Base-by-base conservation (phyloP, 2,888 invertebrate genomes). In the Byasa hedistus region DNA sequence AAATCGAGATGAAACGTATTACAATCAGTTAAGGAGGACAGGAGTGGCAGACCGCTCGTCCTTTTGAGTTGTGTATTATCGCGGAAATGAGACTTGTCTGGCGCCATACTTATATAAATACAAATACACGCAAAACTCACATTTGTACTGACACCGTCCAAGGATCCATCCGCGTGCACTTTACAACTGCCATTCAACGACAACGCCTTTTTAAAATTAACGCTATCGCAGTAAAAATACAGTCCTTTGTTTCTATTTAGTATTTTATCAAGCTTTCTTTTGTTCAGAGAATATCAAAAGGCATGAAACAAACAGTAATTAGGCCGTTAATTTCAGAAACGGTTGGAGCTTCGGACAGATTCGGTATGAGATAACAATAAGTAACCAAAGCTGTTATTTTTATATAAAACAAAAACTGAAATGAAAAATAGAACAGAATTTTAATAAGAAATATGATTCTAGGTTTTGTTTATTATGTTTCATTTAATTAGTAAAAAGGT, bases 51-150 rank as follows among this genome's bases (percentile, higher is more conserved):
- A 12, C 12, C 17, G 52, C 44, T 62, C 52, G 61, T 66, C 66
- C 66, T 66, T 62, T 61, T 61, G 61, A 32, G 65, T 65, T 57
- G 36, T 27, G 27, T 54, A 66, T 61, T 66, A 66, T 66, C 62
- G 52, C 66, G 66, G 66, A 66, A 66, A 62, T 57, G 54, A 36
- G 66, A 36, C 61, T 21, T 17, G 36, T 15, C 55, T 52, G 66
- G 66, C 66, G 66, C 66, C 62, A 62, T 19, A 57, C 48, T 51
- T 61, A 61, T 27, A 61, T 52, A 65, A 61, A 65, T 48, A 57
- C n/a, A 57, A 23, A 51, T 21, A 57, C 39, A 57, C 57, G 15
- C 36, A n/a, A 56, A 55, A 56, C 39, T 39, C 23, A 57, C 51
- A 52, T 39, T 52, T 27, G 19, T 48, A 62, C 55, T n/a, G 7